Evolutionary conservation across 2,888 invertebrate genomes (phyloP).

Genomic region (Mechanitis messenoides): DNA sequence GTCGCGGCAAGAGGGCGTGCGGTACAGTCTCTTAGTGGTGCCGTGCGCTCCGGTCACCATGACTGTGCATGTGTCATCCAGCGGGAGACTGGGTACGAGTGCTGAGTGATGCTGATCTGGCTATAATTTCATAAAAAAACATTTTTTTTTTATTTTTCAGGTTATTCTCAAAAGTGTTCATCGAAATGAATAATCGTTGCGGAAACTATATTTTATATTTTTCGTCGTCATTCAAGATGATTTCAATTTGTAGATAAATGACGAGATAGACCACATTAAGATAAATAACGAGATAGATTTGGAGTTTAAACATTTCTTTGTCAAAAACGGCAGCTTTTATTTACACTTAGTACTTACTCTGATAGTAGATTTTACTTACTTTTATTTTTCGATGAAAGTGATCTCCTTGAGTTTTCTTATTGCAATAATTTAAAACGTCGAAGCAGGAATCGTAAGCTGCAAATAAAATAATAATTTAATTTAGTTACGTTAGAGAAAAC

Average conservation of each 20-base stretch:
- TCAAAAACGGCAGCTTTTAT: neutral
- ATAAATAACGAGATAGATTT: too few species aligned
- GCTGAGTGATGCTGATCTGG: conserved; percentile 32
- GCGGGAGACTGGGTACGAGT: conserved; percentile 32
- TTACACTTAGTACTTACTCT: too few species aligned
- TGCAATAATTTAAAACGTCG: conserved; percentile 39
- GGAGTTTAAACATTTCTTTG: too few species aligned
- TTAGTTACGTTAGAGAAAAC: neutral
- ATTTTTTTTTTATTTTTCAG: neutral
- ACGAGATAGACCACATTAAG: too few species aligned
- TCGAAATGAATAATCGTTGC: too few species aligned
- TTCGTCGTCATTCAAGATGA: too few species aligned
- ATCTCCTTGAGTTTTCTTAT: conserved; percentile 23
- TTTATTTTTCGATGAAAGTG: conserved; percentile 26
- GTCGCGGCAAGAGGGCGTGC: conserved; percentile 37
- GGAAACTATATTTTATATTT: too few species aligned
- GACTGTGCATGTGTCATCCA: conserved; percentile 39
- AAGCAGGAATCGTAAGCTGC: conserved; percentile 37
- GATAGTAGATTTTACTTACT: conserved; percentile 34
- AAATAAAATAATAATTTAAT: conserved; percentile 22
- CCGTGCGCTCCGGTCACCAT: conserved; percentile 43
- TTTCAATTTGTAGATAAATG: too few species aligned
- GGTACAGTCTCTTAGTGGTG: conserved; percentile 33
- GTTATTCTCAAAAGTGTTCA: neutral
- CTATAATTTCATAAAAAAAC: conserved; percentile 31